Evolutionary conservation across 2,888 invertebrate genomes (phyloP).

Genomic region (Agapetus fuscipes): DNA sequence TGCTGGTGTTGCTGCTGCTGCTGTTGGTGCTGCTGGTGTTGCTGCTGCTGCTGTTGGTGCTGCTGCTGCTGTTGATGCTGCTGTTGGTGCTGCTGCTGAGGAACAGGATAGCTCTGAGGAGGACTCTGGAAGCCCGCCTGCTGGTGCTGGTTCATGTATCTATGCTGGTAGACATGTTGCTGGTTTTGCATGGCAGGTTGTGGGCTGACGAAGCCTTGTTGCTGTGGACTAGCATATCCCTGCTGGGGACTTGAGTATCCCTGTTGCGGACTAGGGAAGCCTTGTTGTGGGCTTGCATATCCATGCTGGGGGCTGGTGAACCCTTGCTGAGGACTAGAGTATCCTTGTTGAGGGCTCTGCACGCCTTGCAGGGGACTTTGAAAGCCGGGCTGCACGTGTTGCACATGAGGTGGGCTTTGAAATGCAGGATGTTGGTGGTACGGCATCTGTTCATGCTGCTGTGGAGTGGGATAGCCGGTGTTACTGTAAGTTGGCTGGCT

Average conservation of each 20-base stretch:
- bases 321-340: constrained; percentile 16
- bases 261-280: constrained; percentile 14
- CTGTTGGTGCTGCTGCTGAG: constrained; percentile 25
- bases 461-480: constrained; percentile 1
- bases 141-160: background rate
- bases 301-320: constrained; percentile 17
- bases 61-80: constrained; percentile 6
- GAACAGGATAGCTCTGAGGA: constrained; percentile 32
- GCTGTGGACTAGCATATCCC: constrained; percentile 35
- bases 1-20: too few relatives aligned
- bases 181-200: constrained; percentile 35
- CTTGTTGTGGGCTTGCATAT: constrained; percentile 14
- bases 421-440: background rate
- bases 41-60: constrained; percentile 6
- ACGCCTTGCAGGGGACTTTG: constrained; percentile 3
- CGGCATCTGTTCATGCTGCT: background rate
- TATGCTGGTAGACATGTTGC: constrained; percentile 27
- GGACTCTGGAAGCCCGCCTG: constrained; percentile 13
- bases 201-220: constrained; percentile 15
- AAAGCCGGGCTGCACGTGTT: background rate
- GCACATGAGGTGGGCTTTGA: background rate
- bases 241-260: constrained; percentile 25
- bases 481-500: background rate
- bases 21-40: constrained; percentile 18
- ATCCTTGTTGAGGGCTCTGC: constrained; percentile 11